A percentile compares a stretch with the other conserved stretches of the same genome.
Conservation (phyloP, 2,888 invertebrate species). For the Biston stratarius region DNA sequence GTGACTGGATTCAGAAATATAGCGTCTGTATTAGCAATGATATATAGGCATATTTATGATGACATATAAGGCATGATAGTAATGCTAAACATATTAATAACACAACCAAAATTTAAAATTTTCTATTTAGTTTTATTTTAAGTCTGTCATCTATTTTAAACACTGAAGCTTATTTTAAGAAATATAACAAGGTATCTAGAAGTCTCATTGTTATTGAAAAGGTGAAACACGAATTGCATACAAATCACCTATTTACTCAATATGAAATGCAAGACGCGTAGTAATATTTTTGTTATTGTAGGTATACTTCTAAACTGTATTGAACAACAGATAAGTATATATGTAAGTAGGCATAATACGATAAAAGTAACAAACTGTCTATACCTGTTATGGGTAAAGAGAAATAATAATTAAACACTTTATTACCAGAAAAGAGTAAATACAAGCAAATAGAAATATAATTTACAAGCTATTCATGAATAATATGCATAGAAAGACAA, state of each 20-base stretch:
- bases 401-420: too few species aligned
- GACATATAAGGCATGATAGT: too few species aligned
- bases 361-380: too few species aligned
- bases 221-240: slow-evolving; percentile 30
- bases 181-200: slow-evolving; percentile 40
- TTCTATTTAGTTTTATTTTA: neutral
- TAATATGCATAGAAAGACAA: too few species aligned
- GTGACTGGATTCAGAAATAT: too few species aligned
- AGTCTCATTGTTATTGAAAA: slow-evolving; percentile 30
- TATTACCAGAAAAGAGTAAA: too few species aligned
- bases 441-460: too few species aligned
- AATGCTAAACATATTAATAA: too few species aligned
- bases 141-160: neutral
- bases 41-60: too few species aligned
- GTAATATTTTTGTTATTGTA: slow-evolving; percentile 16
- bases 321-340: neutral
- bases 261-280: slow-evolving; percentile 26
- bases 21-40: too few species aligned
- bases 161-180: neutral
- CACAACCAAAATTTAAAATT: neutral
- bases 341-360: neutral
- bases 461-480: too few species aligned
- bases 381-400: too few species aligned
- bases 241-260: slow-evolving; percentile 25
- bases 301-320: neutral